Evolutionary conservation across 2,797 vertebrate genomes (phyloP), one percentile per base, ranked within the genome.

Genomic region (Eidolon dupreanum): DNA sequence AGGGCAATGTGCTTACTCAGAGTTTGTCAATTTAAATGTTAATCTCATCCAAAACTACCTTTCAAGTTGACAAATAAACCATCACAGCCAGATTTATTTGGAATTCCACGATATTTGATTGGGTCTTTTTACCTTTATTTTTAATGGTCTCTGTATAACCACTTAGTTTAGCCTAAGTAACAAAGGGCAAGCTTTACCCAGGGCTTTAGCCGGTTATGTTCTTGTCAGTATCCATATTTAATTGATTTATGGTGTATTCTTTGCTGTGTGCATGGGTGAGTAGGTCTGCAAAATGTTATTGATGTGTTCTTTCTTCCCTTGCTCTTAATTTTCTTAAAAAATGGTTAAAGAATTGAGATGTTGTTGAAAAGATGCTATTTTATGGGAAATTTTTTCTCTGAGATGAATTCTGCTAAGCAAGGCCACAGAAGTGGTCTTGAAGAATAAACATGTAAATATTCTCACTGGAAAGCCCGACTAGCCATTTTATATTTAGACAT

Each of bases 281-380:
- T 70, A 83, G 33, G 7, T 95, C 71, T 96, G 36, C 77, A 78
- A 92, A 90, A 79, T 85, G 70, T 89, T 75, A 61, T 26, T 43
- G 33, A 28, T 65, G 16, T 53, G 20, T 59, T n/a, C 46, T 55
- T 88, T 88, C 24, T 90, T 11, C 53, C 57, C 36, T 43, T 33
- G 8, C 38, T 51, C 61, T 94, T 71, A 66, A 66, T 73, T 88
- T 90, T 20, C 75, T 87, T 87, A 43, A 89, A 94, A 88, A 78
- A 71, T 68, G 46, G 33, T 77, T 86, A 93, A 85, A n/a, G 24
- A 73, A 74, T 46, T 46, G 12, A 82, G 53, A 51, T 26, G 53
- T 74, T 74, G 16, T 83, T 90, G 57, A 65, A 81, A 84, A 88
- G 33, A 26, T 61, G 24, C 31, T 55, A 11, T 78, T 87, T 86